Evolutionary conservation across 2,113 vertebrate genomes (phyloP).

Genomic region (Alaudala cheleensis): DNA sequence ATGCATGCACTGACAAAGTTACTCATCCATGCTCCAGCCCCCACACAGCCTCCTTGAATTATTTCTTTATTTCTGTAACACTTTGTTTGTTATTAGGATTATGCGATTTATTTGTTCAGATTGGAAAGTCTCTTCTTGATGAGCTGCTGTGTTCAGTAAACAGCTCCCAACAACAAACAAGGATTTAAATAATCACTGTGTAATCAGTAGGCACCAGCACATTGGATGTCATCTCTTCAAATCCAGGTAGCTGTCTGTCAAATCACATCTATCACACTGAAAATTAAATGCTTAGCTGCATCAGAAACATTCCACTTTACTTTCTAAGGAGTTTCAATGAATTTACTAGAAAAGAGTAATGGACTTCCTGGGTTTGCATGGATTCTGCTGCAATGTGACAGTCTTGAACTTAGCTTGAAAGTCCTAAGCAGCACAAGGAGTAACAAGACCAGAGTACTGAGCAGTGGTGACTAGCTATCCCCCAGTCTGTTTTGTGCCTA

Average conservation of each 20-base stretch:
- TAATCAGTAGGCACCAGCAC: constrained; percentile 69
- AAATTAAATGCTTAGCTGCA: neutral
- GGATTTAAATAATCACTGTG: constrained; percentile 74
- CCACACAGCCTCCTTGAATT: neutral
- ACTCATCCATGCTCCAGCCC: neutral
- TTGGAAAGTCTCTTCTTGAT: constrained; percentile 58
- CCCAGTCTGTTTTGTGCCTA: neutral
- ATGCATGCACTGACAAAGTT: neutral
- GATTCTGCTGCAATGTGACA: neutral
- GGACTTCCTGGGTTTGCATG: neutral
- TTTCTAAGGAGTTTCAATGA: neutral
- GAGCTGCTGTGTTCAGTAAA: constrained; percentile 61
- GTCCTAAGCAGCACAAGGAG: neutral
- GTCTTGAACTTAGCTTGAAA: neutral
- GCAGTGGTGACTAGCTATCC: neutral
- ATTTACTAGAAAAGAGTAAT: neutral
- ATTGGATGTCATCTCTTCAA: constrained; percentile 42
- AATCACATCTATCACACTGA: neutral
- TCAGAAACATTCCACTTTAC: neutral
- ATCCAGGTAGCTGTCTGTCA: constrained; percentile 53
- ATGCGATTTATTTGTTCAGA: constrained; percentile 62
- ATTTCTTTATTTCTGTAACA: constrained; percentile 60
- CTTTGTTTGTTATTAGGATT: constrained; percentile 67
- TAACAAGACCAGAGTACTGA: neutral
- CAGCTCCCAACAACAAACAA: constrained; percentile 60